Evolutionary conservation across 23 tunicate genomes (phyloP).

Genomic region (Ciona savignyi): DNA sequence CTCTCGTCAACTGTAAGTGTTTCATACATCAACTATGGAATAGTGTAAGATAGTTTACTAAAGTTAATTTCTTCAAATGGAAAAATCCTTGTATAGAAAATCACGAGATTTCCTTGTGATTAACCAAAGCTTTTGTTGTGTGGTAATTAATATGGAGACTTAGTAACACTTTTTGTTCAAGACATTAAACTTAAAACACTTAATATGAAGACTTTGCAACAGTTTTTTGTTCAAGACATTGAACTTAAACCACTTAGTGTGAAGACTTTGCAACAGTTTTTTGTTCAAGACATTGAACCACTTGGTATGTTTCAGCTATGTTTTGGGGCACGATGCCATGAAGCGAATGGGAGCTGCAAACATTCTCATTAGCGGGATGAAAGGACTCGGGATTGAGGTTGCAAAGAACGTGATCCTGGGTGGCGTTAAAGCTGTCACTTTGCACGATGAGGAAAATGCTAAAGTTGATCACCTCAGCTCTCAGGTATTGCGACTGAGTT

Average conservation of each 20-base stretch:
- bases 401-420: slow-evolving; percentile 92
- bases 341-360: slow-evolving; percentile 93
- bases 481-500: slow-evolving; percentile 62
- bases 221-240: too few relatives aligned
- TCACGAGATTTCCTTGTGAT: too few relatives aligned
- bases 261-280: too few relatives aligned
- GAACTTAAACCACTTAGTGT: too few relatives aligned
- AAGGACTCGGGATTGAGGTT: slow-evolving; percentile 88
- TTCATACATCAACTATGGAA: not conserved
- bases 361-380: slow-evolving; percentile 86
- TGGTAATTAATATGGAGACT: too few relatives aligned
- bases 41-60: not conserved
- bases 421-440: slow-evolving; percentile 92
- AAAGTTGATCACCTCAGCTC: slow-evolving; percentile 69
- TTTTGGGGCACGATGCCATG: slow-evolving; percentile 98
- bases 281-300: too few relatives aligned
- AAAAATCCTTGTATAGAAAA: too few relatives aligned
- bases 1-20: slow-evolving; percentile 86
- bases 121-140: too few relatives aligned
- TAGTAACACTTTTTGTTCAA: too few relatives aligned
- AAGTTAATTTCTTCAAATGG: too few relatives aligned
- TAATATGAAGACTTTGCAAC: too few relatives aligned
- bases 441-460: slow-evolving; percentile 65
- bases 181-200: too few relatives aligned
- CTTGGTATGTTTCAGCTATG: slow-evolving; percentile 61